A percentile compares a stretch with the other conserved stretches of the same genome.
These are phyloP conservation scores for Heteractis magnifica DNA, from an alignment of 92 coral and sea anemone species.

Conservation along the genomic window DNA sequence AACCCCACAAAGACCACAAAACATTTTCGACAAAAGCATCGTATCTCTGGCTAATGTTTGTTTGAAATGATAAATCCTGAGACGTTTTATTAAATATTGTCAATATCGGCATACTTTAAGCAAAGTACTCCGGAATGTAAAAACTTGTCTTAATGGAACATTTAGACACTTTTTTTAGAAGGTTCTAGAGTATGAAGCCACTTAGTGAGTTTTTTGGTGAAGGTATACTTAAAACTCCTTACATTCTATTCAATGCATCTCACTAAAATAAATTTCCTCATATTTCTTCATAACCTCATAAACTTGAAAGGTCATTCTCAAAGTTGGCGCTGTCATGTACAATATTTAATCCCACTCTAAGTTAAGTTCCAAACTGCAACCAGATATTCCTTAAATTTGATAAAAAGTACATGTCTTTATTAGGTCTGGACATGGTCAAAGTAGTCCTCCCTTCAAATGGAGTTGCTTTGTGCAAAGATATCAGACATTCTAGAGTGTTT, in stretches of 20 bases:
- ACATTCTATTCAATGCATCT: background rate
- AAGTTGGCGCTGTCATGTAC: slow-evolving; percentile 7
- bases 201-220: slow-evolving; percentile 1
- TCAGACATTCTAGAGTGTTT: slow-evolving; percentile 8
- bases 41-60: slow-evolving; percentile 5
- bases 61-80: background rate
- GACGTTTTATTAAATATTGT: slow-evolving; percentile 19
- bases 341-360: slow-evolving; percentile 27
- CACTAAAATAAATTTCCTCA: slow-evolving; percentile 7
- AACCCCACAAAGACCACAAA: slow-evolving; percentile 24
- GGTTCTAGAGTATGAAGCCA: slow-evolving; percentile 3
- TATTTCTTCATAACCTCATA: slow-evolving; percentile 25
- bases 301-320: slow-evolving; percentile 23
- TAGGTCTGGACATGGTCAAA: slow-evolving; percentile 11
- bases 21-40: slow-evolving; percentile 12
- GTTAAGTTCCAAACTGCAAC: slow-evolving; percentile 28
- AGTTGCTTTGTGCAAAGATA: background rate
- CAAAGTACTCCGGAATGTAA: slow-evolving; percentile 30
- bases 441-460: background rate
- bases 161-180: slow-evolving; percentile 8
- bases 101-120: slow-evolving; percentile 21
- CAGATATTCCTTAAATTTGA: slow-evolving; percentile 8
- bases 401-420: slow-evolving; percentile 5
- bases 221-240: background rate
- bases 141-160: slow-evolving; percentile 10